Percentiles rank a stretch among this genome's conserved stretches.
phyloP scores from a whole-genome alignment of 2,113 vertebrate genomes.

The Bothrops jararaca region DNA sequence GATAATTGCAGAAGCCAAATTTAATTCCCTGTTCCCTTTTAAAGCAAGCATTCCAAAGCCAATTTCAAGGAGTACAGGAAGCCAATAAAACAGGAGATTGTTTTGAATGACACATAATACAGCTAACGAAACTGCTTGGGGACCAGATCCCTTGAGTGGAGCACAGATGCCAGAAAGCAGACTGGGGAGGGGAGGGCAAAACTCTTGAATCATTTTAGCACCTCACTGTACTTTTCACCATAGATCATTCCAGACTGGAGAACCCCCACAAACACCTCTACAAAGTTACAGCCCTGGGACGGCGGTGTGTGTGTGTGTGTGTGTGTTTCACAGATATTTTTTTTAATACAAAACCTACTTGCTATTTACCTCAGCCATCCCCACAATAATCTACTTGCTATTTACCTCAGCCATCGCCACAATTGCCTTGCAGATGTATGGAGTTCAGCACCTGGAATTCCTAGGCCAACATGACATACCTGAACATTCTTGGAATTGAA shows the following conservation, averaged over 20 bases:
- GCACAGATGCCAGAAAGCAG: background rate
- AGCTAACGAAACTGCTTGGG: background rate
- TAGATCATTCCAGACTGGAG: background rate
- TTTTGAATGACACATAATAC: background rate
- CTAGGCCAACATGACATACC: background rate
- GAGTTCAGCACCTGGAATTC: background rate
- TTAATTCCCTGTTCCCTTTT: background rate
- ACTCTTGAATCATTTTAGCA: background rate
- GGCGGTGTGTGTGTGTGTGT: no score
- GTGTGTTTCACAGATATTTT: background rate
- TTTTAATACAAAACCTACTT: background rate
- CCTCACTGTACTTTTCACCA: background rate
- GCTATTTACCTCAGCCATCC: background rate
- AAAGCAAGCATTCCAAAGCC: background rate
- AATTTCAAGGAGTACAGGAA: background rate
- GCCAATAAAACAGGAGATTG: background rate
- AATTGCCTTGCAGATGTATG: background rate
- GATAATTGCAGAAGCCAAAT: background rate
- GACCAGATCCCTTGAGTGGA: background rate
- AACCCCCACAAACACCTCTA: background rate
- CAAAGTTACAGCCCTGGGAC: background rate
- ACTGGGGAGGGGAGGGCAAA: background rate
- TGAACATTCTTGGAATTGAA: background rate
- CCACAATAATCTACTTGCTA: background rate
- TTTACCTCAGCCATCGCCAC: background rate